Evolutionary conservation across 2,888 invertebrate genomes (phyloP).

Genomic region (Cerastoderma edule): DNA sequence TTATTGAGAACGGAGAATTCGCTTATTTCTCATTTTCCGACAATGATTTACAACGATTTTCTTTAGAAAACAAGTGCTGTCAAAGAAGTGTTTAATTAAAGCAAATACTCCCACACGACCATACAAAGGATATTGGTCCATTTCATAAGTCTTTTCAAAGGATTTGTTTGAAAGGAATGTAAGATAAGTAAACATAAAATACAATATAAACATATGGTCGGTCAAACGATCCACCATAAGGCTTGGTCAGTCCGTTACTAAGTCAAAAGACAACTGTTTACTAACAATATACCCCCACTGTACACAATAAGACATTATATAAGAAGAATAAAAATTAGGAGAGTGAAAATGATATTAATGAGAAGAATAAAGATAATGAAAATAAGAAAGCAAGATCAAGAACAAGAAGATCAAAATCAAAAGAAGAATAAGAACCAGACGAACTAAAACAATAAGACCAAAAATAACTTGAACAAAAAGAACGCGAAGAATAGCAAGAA

Average conservation of each 20-base stretch:
- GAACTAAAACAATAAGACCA: neutral
- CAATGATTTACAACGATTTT: too few relatives aligned
- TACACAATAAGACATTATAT: neutral
- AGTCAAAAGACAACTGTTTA: neutral
- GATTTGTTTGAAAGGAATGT: neutral
- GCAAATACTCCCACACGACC: too few relatives aligned
- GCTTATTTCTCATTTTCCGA: too few relatives aligned
- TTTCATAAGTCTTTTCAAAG: neutral
- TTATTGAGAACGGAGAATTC: too few relatives aligned
- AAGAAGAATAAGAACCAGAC: conserved; percentile 11
- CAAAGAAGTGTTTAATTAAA: too few relatives aligned
- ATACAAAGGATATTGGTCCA: too few relatives aligned
- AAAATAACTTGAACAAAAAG: conserved; percentile 15
- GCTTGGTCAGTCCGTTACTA: neutral
- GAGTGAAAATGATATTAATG: conserved; percentile 5
- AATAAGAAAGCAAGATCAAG: conserved; percentile 23
- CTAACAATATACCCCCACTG: neutral
- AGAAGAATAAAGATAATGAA: conserved; percentile 23
- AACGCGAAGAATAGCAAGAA: conserved; percentile 2
- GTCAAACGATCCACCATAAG: neutral
- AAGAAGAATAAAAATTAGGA: neutral
- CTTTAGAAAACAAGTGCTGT: too few relatives aligned
- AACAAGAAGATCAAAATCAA: conserved; percentile 14
- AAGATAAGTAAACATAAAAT: neutral
- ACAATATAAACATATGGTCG: neutral